Conservation (phyloP, 2,113 vertebrate genomes). For the Dipodomys ordii region DNA sequence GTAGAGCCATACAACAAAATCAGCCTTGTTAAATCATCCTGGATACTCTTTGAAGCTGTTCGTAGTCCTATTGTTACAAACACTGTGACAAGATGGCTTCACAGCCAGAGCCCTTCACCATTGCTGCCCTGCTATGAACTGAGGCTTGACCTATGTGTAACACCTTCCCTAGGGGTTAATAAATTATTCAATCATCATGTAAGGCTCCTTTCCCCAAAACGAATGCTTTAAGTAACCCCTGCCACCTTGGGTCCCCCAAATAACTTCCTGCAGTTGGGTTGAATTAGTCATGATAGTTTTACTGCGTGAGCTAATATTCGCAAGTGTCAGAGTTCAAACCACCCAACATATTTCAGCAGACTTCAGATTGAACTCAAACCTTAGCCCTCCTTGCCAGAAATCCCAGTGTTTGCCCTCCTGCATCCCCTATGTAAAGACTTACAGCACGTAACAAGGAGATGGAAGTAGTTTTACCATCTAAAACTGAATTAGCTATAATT, state of each 20-base stretch:
- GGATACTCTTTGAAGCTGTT: conserved; percentile 29
- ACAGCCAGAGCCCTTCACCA: conserved; percentile 66
- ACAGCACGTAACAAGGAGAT: neutral
- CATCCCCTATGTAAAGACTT: neutral
- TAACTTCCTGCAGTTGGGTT: conserved; percentile 72
- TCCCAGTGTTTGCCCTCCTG: conserved; percentile 34
- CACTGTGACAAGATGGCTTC: conserved; percentile 79
- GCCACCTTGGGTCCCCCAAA: conserved; percentile 4
- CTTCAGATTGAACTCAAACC: conserved; percentile 72
- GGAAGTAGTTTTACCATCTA: neutral
- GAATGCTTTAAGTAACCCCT: conserved; percentile 44
- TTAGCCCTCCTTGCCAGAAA: conserved; percentile 55
- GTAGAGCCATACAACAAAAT: conserved; percentile 46
- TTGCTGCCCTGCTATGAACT: conserved; percentile 83
- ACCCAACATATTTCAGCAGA: conserved; percentile 75
- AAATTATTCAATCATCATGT: conserved; percentile 78
- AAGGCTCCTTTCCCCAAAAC: conserved; percentile 65
- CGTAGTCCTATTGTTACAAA: conserved; percentile 55
- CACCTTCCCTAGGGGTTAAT: conserved; percentile 78
- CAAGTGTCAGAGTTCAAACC: conserved; percentile 73
- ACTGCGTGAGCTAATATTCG: conserved; percentile 83
- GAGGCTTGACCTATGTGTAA: conserved; percentile 82
- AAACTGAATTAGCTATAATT: neutral
- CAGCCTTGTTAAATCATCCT: conserved; percentile 36
- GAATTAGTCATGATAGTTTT: conserved; percentile 84